Evolutionary conservation across 1,140 invertebrate species (phyloP).

Genomic region (Macrobrachium rosenbergii): DNA sequence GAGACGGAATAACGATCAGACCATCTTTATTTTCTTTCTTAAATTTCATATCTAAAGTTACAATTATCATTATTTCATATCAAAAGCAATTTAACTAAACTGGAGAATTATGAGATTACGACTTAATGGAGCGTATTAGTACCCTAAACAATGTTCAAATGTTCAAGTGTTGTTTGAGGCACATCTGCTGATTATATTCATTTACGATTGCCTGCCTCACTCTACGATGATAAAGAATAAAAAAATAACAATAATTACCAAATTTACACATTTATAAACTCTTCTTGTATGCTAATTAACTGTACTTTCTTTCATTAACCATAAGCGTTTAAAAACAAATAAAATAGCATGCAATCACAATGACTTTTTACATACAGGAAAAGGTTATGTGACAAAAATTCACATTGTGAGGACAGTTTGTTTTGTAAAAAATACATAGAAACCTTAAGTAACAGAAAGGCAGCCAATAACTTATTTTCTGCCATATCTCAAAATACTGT

Average conservation of each 20-base stretch:
- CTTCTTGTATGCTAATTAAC: no score
- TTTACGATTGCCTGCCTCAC: slow-evolving; percentile 9
- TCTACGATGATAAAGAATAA: no score
- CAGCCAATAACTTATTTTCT: slow-evolving; percentile 11
- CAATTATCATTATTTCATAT: slow-evolving; percentile 43
- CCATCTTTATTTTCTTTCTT: slow-evolving; percentile 33
- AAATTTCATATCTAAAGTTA: slow-evolving; percentile 9
- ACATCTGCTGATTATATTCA: slow-evolving; percentile 7
- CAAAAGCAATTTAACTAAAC: slow-evolving; percentile 47
- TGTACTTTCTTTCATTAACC: no score
- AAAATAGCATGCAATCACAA: no score
- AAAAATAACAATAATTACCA: no score
- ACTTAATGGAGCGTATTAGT: slow-evolving; percentile 30
- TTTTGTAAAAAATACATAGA: no score
- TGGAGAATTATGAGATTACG: slow-evolving; percentile 38
- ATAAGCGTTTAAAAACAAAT: no score
- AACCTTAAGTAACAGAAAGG: slow-evolving; percentile 13
- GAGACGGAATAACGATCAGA: slow-evolving; percentile 31
- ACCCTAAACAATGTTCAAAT: slow-evolving; percentile 13
- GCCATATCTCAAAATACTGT: slow-evolving; percentile 35
- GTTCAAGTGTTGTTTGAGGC: background rate
- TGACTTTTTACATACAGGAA: no score
- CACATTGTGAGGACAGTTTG: no score
- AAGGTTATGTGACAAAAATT: no score
- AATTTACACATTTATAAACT: no score